Conservation (phyloP, 1,140 invertebrate species). For the Bombus huntii region DNA sequence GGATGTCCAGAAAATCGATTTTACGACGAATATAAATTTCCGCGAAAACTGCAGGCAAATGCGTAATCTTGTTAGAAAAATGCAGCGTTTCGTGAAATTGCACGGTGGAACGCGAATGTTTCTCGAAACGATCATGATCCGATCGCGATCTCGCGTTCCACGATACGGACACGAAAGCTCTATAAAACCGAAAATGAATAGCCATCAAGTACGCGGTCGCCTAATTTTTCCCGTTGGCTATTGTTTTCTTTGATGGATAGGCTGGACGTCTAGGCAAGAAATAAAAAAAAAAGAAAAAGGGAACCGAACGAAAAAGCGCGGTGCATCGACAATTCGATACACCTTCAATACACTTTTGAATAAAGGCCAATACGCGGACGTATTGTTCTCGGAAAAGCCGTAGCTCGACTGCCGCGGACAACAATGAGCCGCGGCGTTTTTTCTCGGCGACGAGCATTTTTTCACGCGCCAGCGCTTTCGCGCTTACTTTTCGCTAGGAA, state of each 20-base stretch:
- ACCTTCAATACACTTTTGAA: constrained; percentile 5
- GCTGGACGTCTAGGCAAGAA: not conserved
- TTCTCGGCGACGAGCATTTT: no score
- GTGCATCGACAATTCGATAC: constrained; percentile 1
- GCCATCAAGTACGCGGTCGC: not conserved
- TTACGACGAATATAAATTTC: no score
- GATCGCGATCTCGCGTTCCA: not conserved
- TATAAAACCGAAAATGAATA: not conserved
- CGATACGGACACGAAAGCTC: no score
- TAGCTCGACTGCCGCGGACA: not conserved
- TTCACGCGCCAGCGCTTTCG: no score
- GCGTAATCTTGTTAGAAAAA: not conserved
- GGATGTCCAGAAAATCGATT: not conserved
- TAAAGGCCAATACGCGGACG: constrained; percentile 1
- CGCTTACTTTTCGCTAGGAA: no score
- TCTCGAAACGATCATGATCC: not conserved
- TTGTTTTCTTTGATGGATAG: not conserved
- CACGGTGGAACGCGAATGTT: not conserved
- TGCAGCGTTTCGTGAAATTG: not conserved
- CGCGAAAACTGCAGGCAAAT: not conserved
- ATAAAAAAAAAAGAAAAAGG: not conserved
- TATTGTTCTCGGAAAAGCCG: constrained; percentile 5
- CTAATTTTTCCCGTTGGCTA: not conserved
- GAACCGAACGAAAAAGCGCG: not conserved
- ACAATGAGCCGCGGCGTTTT: not conserved